A percentile compares a stretch with the other conserved stretches of the same genome.
Conservation (phyloP, 2,797 vertebrate genomes). For the Pteronotus mesoamericanus region DNA sequence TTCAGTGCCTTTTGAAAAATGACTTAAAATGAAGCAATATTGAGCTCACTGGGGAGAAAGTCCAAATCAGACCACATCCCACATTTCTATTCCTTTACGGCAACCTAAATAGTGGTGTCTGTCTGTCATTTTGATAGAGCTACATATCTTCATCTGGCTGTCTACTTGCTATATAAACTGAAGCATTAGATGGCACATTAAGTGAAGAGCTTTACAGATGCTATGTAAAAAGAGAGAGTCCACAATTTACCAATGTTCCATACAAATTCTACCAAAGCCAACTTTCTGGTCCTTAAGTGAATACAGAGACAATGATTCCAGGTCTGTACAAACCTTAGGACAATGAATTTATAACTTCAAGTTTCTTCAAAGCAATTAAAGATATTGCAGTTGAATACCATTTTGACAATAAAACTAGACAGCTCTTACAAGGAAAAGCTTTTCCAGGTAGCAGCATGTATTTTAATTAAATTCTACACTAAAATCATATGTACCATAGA, state of each 20-base stretch:
- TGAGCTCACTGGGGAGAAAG: neutral
- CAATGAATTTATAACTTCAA: neutral
- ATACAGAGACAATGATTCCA: neutral
- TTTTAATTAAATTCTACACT: constrained; percentile 61
- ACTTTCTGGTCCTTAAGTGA: neutral
- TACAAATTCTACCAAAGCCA: neutral
- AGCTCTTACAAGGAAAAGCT: constrained; percentile 45
- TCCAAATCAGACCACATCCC: neutral
- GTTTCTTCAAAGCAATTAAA: constrained; percentile 34
- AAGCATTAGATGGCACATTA: neutral
- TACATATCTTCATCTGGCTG: neutral
- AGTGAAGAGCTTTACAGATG: neutral
- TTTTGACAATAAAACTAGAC: constrained; percentile 39
- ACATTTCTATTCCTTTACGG: neutral
- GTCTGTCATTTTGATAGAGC: neutral
- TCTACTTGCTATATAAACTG: neutral
- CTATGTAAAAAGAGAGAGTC: neutral
- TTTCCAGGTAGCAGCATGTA: constrained; percentile 47
- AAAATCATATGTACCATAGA: constrained; percentile 32
- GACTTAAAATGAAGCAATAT: neutral
- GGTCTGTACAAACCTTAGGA: neutral
- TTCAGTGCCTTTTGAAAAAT: neutral
- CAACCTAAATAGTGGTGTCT: neutral
- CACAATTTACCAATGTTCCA: neutral
- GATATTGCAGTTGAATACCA: neutral